Base-by-base conservation (phyloP, 2,113 vertebrate genomes). In the Thomomys bottae region DNA sequence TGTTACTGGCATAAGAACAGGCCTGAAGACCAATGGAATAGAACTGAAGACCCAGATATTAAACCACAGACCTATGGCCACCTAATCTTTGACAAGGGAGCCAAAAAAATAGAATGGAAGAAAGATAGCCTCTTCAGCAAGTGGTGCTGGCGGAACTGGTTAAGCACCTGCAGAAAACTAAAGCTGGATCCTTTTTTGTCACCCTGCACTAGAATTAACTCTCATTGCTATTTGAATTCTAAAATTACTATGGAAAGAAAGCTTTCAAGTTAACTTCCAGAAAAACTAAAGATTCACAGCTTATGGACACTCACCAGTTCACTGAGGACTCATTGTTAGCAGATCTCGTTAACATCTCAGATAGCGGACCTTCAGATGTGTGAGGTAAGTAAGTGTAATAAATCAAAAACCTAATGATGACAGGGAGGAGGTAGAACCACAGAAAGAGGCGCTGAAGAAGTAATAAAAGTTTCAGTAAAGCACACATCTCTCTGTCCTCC, bases 401-500 rank as follows among this genome's bases (percentile, higher is more conserved):
- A 73, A 90, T 64, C 73, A 88, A 93, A 49, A 77, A 34, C 40
- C 17, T 81, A 63, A 81, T 40, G 38, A 45, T 85, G 73, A 34
- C 5, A 91, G 10, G 34, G 12, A 64, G 89, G 72, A 64, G 89
- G 67, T 87, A 90, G 57, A 73, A 24, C n/a, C 71, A 61, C 30
- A 36, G 36, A 73, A 83, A 49, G 34, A 80, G 89, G 86, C 4
- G 64, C 38, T 82, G 49, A 77, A 40, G n/a, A 89, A 84, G 45
- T 81, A 9, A 40, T 20, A n/a, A 40, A 85, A 84, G 49, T n/a
- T 75, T n/a, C 57, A 77, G 10, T 64, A 78, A 92, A 89, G 36
- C 45, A 59, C 40, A 83, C 32, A 42, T 1, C 9, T 75, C 15
- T 83, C 73, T 72, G 49, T 68, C 17, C 11, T 45, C 11, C 45